Evolutionary conservation across 2,797 vertebrate species (phyloP).

Genomic region (Hapalemur alaotrensis): DNA sequence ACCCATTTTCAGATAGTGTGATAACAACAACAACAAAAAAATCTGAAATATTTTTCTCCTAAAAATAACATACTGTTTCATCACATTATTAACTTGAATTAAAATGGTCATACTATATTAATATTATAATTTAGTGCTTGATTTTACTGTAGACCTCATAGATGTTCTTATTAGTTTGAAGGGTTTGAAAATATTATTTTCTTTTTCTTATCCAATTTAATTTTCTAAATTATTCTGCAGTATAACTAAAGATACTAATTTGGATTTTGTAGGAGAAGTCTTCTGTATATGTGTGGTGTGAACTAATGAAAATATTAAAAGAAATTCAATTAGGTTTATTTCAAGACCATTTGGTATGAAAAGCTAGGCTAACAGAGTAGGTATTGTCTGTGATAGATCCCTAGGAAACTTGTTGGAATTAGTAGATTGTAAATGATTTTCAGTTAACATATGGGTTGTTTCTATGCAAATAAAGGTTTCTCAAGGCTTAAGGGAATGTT

Average conservation of each 20-base stretch:
- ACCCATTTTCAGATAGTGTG: not conserved
- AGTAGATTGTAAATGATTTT: conserved; percentile 19
- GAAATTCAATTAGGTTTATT: conserved; percentile 9
- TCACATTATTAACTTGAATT: not conserved
- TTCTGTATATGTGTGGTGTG: not conserved
- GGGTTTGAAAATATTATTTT: not conserved
- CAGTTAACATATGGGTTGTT: conserved; percentile 42
- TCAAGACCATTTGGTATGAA: conserved; percentile 9
- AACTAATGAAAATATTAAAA: conserved; percentile 44
- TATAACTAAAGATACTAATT: conserved; percentile 19
- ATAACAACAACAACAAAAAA: not conserved
- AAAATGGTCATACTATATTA: not conserved
- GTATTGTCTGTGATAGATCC: not conserved
- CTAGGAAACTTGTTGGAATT: conserved; percentile 46
- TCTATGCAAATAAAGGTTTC: conserved; percentile 52
- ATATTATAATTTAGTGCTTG: not conserved
- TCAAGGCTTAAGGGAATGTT: not conserved
- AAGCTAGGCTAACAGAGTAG: not conserved
- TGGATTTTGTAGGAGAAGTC: not conserved
- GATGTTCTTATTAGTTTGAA: not conserved
- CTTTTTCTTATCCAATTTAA: conserved; percentile 19
- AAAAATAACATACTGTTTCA: not conserved
- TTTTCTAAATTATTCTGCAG: conserved; percentile 6
- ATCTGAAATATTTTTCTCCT: not conserved
- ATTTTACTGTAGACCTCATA: not conserved